Base-by-base conservation (phyloP, 2,797 vertebrate genomes). In the Trichosurus vulpecula region DNA sequence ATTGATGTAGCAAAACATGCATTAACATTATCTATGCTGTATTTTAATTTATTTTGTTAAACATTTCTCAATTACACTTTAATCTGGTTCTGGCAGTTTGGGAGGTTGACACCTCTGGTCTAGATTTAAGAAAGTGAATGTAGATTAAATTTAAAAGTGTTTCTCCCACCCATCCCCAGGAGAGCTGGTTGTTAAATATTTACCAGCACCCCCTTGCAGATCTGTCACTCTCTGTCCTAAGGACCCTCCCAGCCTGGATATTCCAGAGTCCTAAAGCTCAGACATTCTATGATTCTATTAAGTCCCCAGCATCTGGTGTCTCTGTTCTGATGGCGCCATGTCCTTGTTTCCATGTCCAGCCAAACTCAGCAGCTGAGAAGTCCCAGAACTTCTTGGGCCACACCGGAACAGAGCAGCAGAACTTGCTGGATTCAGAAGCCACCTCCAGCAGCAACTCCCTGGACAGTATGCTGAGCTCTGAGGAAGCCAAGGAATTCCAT, bases 361-460 rank as follows among this genome's bases (percentile, higher is more conserved):
- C 96, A 22, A 98, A 97, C 54, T 19, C 96, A 54, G 52, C 95
- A 0, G 4, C 93, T 0, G 98, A 98, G n/a, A 98, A 98, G 35
- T 35, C 92, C 92, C 56, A 10, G 74, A 81, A 2, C 8, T 25
- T 81, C 41, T 47, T 27, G 55, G 29, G 2, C 0, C 1, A 51
- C 8, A 92, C 52, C 0, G 93, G 96, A 30, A 56, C 90, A 0
- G 96, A 98, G 91, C 97, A 97, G 54, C 97, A 98, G 95, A 97
- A 92, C 53, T 98, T 98, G 89, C 94, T 99, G 95, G 96, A 92
- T 91, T 95, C 92, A 0, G 96, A 97, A 0, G 95, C 93, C 0
- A 98, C 97, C 91, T 98, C 98, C 54, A 98, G 98, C 98, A 98
- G 97, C 47, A 97, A 97, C 93, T 97, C 98, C 92, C 95, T 98